Percentiles rank a stretch among this genome's conserved stretches.
These are phyloP conservation scores for Myotis planiceps DNA, from an alignment of 2,797 vertebrate species.

Conservation along the genomic window DNA sequence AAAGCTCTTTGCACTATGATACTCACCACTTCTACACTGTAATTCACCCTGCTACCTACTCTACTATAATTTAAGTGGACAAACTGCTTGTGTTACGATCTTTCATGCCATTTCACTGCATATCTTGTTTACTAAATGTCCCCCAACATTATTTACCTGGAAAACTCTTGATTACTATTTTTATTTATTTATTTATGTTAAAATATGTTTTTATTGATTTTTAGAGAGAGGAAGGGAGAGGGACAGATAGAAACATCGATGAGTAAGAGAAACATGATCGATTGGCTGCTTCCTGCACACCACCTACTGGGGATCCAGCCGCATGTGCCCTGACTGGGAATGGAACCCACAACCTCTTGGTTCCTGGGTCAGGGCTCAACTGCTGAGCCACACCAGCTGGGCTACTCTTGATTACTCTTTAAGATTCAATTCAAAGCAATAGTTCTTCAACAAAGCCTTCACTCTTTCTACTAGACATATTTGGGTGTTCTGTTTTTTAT, in stretches of 20 bases:
- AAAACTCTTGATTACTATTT: not conserved
- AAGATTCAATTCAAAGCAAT: constrained; percentile 1
- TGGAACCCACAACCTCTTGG: too few species aligned
- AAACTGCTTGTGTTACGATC: not conserved
- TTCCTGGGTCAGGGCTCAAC: too few species aligned
- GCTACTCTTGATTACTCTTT: not conserved
- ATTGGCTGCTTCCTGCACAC: too few species aligned
- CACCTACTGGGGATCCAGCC: too few species aligned
- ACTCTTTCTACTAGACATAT: not conserved
- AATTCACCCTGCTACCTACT: not conserved
- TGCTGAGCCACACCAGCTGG: too few species aligned
- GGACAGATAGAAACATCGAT: too few species aligned
- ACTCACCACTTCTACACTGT: not conserved
- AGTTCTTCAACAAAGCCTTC: constrained; percentile 9
- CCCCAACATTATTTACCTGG: not conserved
- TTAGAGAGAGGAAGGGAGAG: too few species aligned
- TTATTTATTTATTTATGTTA: too few species aligned
- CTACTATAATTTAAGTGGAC: not conserved
- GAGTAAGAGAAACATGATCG: too few species aligned
- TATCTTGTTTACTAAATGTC: not conserved
- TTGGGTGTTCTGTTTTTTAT: not conserved
- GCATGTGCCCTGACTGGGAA: too few species aligned
- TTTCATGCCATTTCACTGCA: not conserved
- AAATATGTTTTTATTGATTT: too few species aligned
- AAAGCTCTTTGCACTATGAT: constrained; percentile 1